Percentiles rank a stretch among this genome's conserved stretches.
Conservation (phyloP, 2,113 vertebrate species). For the Pygoscelis adeliae region DNA sequence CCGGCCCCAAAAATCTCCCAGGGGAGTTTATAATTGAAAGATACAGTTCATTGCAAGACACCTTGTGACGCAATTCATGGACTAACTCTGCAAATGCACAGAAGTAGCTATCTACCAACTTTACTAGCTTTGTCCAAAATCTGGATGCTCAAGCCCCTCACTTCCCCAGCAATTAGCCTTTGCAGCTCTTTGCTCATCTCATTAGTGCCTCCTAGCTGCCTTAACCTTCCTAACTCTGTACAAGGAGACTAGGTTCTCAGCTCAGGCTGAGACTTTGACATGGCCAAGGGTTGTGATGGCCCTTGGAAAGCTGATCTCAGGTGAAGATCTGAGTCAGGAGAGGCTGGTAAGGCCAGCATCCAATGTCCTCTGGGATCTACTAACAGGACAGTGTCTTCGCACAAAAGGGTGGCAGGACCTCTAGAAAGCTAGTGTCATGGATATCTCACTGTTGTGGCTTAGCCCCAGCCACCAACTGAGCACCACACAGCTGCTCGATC, state of each 20-base stretch:
- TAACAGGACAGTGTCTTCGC: not conserved
- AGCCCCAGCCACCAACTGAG: not conserved
- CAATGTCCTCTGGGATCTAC: not conserved
- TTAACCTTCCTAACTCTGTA: not conserved
- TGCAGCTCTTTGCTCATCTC: not conserved
- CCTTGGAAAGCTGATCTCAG: not conserved
- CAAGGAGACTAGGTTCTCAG: not conserved
- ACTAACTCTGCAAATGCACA: not conserved
- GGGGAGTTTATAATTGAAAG: not conserved
- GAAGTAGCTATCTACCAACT: not conserved
- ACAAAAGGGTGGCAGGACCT: not conserved
- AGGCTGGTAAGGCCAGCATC: not conserved
- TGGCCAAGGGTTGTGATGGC: rapidly evolving
- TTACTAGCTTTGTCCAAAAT: not conserved
- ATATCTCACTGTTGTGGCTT: not conserved
- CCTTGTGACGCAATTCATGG: rapidly evolving
- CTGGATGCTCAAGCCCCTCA: rapidly evolving
- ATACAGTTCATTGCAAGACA: not conserved
- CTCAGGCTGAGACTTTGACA: not conserved
- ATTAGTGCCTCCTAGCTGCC: not conserved
- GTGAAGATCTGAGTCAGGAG: not conserved
- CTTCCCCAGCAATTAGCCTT: not conserved
- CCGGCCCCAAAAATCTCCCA: not conserved
- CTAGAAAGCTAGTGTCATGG: not conserved
- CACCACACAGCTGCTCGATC: not conserved